Percentiles rank a stretch among this genome's conserved stretches.
phyloP scores from a whole-genome alignment of 35 echinoderm and acorn worm species.

The Ophioderma brevispina region DNA sequence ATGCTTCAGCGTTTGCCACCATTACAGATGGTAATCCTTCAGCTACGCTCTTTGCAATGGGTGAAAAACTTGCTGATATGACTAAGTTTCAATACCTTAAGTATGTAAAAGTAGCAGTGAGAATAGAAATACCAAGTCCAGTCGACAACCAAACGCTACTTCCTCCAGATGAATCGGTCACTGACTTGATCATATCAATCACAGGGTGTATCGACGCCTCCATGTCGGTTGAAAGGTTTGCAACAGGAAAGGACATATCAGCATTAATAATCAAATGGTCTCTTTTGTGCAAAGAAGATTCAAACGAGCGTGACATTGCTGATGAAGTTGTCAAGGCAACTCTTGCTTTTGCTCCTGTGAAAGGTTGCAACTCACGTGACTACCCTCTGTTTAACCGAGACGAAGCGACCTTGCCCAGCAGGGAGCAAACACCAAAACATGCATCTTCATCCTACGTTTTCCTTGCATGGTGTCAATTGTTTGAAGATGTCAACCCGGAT shows the following conservation, averaged over 20 bases:
- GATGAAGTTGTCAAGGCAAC: background rate
- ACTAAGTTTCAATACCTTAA: slow-evolving; percentile 28
- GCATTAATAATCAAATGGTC: slow-evolving; percentile 18
- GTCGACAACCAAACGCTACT: no score
- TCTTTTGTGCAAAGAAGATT: background rate
- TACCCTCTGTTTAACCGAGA: slow-evolving; percentile 3
- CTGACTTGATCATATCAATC: no score
- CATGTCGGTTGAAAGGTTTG: background rate
- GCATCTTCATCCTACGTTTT: background rate
- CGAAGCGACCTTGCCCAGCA: background rate
- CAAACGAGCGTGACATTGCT: slow-evolving; percentile 12
- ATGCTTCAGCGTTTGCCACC: slow-evolving; percentile 44
- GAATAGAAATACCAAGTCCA: background rate
- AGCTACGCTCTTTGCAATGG: slow-evolving; percentile 40
- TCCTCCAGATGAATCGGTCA: no score
- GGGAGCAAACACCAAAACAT: slow-evolving; percentile 9
- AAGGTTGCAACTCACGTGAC: background rate
- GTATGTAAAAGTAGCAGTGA: slow-evolving; percentile 5
- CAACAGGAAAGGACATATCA: slow-evolving; percentile 15
- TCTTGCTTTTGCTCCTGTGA: background rate
- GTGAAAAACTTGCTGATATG: slow-evolving; percentile 40
- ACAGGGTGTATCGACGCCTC: slow-evolving; percentile 4
- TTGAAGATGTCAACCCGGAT: background rate
- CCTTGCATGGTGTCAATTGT: slow-evolving; percentile 24
- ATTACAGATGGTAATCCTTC: slow-evolving; percentile 26